Base-by-base conservation (phyloP, 2,797 vertebrate species). In the Rhodeus uyekii region DNA sequence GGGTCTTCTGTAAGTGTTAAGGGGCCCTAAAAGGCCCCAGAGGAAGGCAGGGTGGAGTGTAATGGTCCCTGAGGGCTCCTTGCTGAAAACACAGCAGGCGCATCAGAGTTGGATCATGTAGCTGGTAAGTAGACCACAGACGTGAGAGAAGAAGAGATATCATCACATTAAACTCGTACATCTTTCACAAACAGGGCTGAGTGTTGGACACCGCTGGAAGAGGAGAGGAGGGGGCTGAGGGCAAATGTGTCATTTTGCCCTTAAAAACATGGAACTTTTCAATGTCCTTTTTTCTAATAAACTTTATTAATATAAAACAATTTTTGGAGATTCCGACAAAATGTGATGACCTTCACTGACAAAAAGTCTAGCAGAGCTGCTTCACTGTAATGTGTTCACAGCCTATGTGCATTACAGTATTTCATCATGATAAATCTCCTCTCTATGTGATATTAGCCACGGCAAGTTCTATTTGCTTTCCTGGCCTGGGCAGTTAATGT, bases 51-150 rank as follows among this genome's bases (percentile, higher is more conserved):
- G 82, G 88, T 81, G 89, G 90, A 89, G 88, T 86, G 88, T 92
- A 90, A 87, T 90, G 90, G 91, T 94, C 95, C 92, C 94, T 3
- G 78, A 93, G 94, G 93, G 91, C 90, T 91, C 93, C 92, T 93
- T 93, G 89, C 93, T 90, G 92, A 90, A 92, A 93, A 92, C 94
- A 96, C 95, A 96, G 93, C 95, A 96, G 94, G 92, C 92, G 94
- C 94, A 95, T 95, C 92, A 93, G 90, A 88, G 92, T 92, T 91
- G 53, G 93, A 96, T 96, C 94, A 93, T 93, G 94, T 95, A 93
- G 90, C 91, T 67, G 92, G 92, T 91, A 92, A 88, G 87, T 90
- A 93, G 92, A 92, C 94, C 93, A 80, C 93, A 92, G 67, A 80
- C 86, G 81, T 85, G 90, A 91, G 89, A 87, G 86, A 88, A 86